Conservation (phyloP, 2,113 vertebrate species). For the Phrynocephalus versicolor region DNA sequence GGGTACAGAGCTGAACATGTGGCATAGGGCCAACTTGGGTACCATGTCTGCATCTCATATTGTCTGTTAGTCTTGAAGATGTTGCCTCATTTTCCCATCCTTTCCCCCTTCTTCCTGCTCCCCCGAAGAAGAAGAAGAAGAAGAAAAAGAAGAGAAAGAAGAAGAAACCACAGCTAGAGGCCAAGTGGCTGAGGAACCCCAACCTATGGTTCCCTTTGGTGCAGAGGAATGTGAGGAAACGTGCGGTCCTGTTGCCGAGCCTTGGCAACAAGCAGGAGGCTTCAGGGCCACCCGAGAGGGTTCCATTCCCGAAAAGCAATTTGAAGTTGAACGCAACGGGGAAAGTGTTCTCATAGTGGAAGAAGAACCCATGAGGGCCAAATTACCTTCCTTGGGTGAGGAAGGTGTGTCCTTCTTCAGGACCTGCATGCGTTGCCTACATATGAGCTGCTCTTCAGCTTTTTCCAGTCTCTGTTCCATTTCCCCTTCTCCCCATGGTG, state of each 20-base stretch:
- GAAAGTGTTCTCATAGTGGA: constrained; percentile 76
- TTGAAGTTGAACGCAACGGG: constrained; percentile 79
- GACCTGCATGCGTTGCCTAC: constrained; percentile 84
- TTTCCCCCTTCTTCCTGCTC: constrained; percentile 46
- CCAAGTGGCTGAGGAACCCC: constrained; percentile 81
- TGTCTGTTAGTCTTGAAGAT: constrained; percentile 86
- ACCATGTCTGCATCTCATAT: constrained; percentile 66
- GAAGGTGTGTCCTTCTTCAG: constrained; percentile 89
- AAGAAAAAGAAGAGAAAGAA: constrained; percentile 84
- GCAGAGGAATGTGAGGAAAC: constrained; percentile 79
- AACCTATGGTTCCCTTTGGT: constrained; percentile 84
- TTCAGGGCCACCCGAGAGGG: constrained; percentile 77
- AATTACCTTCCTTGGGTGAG: constrained; percentile 73
- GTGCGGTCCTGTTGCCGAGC: constrained; percentile 74
- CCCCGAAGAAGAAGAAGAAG: constrained; percentile 65
- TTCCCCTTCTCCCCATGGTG: constrained; percentile 55
- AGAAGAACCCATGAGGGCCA: constrained; percentile 71
- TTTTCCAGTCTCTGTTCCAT: constrained; percentile 67
- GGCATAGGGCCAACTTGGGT: constrained; percentile 53
- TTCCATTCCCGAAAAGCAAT: constrained; percentile 76
- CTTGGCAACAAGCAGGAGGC: constrained; percentile 78
- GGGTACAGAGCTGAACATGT: constrained; percentile 71
- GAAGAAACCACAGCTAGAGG: constrained; percentile 90
- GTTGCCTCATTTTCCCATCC: constrained; percentile 88
- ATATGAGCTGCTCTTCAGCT: constrained; percentile 55